These are phyloP conservation scores for Neoarius graeffei DNA, from an alignment of 2,113 vertebrate genomes.

Conservation along the genomic window DNA sequence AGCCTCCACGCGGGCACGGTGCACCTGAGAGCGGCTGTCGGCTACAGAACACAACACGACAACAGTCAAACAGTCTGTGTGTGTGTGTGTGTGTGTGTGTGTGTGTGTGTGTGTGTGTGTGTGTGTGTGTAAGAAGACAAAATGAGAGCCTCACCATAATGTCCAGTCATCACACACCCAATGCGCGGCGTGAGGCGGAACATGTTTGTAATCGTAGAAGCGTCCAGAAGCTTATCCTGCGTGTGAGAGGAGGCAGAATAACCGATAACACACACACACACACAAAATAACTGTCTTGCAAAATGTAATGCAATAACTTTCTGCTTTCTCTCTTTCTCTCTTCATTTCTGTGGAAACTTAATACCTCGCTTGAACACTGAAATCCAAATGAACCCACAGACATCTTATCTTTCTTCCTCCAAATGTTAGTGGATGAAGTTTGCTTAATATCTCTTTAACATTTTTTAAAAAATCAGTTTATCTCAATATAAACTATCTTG, in stretches of 20 bases:
- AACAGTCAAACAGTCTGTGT: not conserved
- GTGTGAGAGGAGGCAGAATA: not conserved
- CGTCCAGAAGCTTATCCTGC: slow-evolving; percentile 78
- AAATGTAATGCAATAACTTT: not conserved
- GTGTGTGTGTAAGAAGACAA: slow-evolving; percentile 5
- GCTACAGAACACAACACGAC: slow-evolving; percentile 55
- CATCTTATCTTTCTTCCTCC: not conserved
- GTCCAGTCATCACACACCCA: slow-evolving; percentile 80
- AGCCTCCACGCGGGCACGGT: slow-evolving; percentile 75
- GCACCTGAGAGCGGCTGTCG: slow-evolving; percentile 79
- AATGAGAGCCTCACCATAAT: slow-evolving; percentile 60
- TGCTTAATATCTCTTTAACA: not conserved
- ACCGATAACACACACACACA: slow-evolving; percentile 12
- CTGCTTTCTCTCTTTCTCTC: not conserved
- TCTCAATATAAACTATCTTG: not conserved
- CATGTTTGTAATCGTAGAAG: slow-evolving; percentile 76
- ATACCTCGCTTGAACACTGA: not conserved
- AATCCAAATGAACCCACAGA: not conserved
- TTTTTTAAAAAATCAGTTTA: not conserved
- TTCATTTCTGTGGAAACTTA: not conserved
- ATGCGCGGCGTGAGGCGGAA: slow-evolving; percentile 73
- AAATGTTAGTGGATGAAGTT: not conserved
- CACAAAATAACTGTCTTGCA: not conserved
- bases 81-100: too few species aligned
- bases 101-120: slow-evolving; percentile 16